Evolutionary conservation across 2,113 vertebrate genomes (phyloP).

Genomic region (Rynchops niger): DNA sequence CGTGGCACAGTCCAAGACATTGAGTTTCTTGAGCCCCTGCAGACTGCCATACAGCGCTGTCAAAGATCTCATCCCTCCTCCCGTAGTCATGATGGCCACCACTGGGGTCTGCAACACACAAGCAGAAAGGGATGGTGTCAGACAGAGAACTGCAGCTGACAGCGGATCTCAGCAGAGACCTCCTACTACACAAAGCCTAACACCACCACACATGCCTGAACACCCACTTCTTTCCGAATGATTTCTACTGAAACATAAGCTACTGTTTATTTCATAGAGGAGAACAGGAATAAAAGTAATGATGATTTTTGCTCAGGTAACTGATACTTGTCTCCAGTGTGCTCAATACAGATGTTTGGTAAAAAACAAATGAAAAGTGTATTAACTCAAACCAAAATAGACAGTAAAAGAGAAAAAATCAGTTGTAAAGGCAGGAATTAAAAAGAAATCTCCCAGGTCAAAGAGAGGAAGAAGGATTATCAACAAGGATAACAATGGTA

Average conservation of each 20-base stretch:
- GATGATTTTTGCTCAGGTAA: not conserved
- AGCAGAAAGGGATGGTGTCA: not conserved
- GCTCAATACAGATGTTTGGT: not conserved
- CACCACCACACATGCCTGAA: fast-evolving
- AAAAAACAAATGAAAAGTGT: not conserved
- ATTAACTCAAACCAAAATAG: not conserved
- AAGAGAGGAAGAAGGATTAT: not conserved
- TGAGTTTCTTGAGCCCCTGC: slow-evolving; percentile 78
- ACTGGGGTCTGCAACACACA: slow-evolving; percentile 72
- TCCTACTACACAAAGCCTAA: not conserved
- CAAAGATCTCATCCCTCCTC: slow-evolving; percentile 85
- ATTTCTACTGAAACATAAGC: not conserved
- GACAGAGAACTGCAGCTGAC: fast-evolving
- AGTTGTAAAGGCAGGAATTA: not conserved
- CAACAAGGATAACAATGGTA: not conserved
- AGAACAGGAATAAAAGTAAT: not conserved
- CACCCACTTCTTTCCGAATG: not conserved
- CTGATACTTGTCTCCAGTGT: not conserved
- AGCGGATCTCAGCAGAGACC: not conserved
- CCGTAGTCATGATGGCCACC: slow-evolving; percentile 85
- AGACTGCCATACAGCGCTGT: slow-evolving; percentile 79
- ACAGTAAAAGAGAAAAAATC: not conserved
- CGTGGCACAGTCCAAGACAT: slow-evolving; percentile 76
- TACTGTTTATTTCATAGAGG: not conserved
- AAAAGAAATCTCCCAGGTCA: not conserved